A percentile compares a stretch with the other conserved stretches of the same genome.
These are phyloP conservation scores for Ormyrus rosae DNA, from an alignment of 2,888 invertebrate genomes.

Conservation along the genomic window DNA sequence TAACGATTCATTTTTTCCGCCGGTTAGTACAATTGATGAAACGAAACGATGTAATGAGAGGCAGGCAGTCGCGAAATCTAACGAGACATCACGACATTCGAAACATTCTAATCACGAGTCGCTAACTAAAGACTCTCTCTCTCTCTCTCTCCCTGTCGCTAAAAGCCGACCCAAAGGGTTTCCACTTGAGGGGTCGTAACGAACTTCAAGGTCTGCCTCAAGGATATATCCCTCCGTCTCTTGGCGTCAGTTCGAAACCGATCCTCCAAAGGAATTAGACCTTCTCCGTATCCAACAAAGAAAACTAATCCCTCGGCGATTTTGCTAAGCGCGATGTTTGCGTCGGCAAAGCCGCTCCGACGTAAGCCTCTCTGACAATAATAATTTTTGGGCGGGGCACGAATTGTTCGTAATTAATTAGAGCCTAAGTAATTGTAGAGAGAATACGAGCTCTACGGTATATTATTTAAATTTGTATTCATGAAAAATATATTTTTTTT, in stretches of 20 bases:
- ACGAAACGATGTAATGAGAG: constrained; percentile 39
- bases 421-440: no score
- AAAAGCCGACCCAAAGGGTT: constrained; percentile 36
- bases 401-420: no score
- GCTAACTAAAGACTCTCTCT: constrained; percentile 33
- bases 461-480: no score
- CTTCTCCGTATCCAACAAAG: constrained; percentile 16
- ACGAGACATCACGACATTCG: constrained; percentile 44
- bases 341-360: no score
- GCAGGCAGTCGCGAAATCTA: constrained; percentile 29
- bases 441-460: no score
- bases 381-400: no score
- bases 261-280: constrained; percentile 46
- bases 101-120: constrained; percentile 47
- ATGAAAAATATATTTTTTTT: no score
- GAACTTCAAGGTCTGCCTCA: constrained; percentile 45
- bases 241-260: constrained; percentile 22
- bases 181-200: constrained; percentile 30
- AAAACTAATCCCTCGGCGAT: constrained; percentile 38
- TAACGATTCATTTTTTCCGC: neutral
- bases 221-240: constrained; percentile 15
- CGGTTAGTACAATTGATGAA: constrained; percentile 2
- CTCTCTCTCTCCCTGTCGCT: neutral
- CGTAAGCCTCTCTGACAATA: no score
- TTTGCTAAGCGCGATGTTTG: neutral